Evolutionary conservation across 2,113 vertebrate species (phyloP), one percentile per base, ranked within the genome.

Genomic region (Pygoscelis adeliae): DNA sequence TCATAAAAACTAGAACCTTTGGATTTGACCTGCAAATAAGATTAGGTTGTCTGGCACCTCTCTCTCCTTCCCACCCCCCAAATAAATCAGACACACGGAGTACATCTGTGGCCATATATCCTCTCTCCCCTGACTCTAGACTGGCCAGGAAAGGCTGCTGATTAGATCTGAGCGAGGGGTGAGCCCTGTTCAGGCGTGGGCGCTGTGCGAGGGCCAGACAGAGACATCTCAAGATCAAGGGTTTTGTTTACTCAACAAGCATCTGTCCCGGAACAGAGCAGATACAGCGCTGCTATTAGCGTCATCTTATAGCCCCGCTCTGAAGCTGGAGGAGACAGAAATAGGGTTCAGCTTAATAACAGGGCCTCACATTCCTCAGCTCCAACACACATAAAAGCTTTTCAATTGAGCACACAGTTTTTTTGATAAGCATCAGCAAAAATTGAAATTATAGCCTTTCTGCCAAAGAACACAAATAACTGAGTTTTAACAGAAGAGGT

Each of bases 381-480:
- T 83, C 34, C 67, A 92, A 90, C 88, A 78, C 58, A 93, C 40
- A 88, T 36, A 85, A 88, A 90, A 83, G 85, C 58, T 70, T 95
- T 95, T 61, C 83, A 53, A 80, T 10, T 88, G 74, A 96, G 61
- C 40, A 49, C 26, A 55, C 3, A 3, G 17, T 1, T 25, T n/a
- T 95, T 94, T 83, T 87, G 9, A 94, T 47, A 95, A 80, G 46
- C 56, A 84, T n/a, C 80, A 89, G 52, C 34, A 84, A 91, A 96
- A 96, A 67, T 7, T 77, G 50, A 96, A 95, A 93, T 96, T 66
- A 96, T 3, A 95, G 77, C 59, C 65, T 87, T 96, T 87, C 83
- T 76, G 34, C 27, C 30, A 79, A 87, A 82, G 71, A 92, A 94
- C 52, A 69, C 61, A 94, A 82, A 81, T 52, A 94, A 86, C 71